A percentile compares a stretch with the other conserved stretches of the same genome.
phyloP scores from a whole-genome alignment of 2,888 invertebrate genomes.

The Clistopyga incitator region DNA sequence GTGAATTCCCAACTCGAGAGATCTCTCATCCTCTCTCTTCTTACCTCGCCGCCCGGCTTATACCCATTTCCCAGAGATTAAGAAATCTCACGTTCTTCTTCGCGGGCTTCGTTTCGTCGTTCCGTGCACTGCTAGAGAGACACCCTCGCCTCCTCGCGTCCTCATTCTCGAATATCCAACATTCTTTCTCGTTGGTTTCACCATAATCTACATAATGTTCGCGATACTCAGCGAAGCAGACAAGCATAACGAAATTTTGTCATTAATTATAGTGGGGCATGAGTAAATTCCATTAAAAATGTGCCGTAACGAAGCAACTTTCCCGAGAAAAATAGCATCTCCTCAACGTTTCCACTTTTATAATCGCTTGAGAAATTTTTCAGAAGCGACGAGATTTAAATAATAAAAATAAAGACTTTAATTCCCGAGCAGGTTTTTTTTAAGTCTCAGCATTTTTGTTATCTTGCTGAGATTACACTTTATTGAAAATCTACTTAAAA shows the following conservation, averaged over 20 bases:
- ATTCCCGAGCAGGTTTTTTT: neutral
- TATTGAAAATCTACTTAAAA: too few relatives aligned
- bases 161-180: conserved; percentile 53
- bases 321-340: neutral
- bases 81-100: conserved; percentile 66
- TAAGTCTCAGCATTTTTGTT: neutral
- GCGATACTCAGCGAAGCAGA: conserved; percentile 3
- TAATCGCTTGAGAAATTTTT: neutral
- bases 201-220: conserved; percentile 11
- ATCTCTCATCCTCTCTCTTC: conserved; percentile 59
- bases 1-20: conserved; percentile 65
- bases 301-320: neutral
- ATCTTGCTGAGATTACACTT: neutral
- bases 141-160: conserved; percentile 14
- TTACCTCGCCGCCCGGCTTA: conserved; percentile 41
- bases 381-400: neutral
- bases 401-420: neutral
- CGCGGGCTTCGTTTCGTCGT: conserved; percentile 42
- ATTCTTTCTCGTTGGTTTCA: conserved; percentile 43
- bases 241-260: neutral
- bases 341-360: neutral
- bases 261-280: neutral
- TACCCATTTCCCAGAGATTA: conserved; percentile 65
- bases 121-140: conserved; percentile 10
- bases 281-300: conserved; percentile 1